Evolutionary conservation across 2,113 vertebrate genomes (phyloP), one percentile per base, ranked within the genome.

Genomic region (Mesitornis unicolor): DNA sequence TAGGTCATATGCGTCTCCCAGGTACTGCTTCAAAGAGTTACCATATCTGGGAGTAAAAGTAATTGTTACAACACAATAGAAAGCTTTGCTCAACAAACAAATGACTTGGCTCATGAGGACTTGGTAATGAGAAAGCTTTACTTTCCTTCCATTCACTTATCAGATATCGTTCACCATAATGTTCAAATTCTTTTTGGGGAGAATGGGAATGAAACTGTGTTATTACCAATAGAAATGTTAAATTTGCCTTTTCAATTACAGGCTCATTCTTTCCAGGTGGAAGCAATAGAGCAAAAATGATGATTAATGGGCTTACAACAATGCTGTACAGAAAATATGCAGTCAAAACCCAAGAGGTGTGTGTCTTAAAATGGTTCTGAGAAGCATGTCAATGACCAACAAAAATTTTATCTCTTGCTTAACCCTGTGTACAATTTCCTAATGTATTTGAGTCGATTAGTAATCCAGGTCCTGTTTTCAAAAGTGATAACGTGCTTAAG

Each of bases 41-140:
- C 85, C 92, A 63, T 97, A 95, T 97, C 91, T 96, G 54, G 80
- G 84, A 93, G 80, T 85, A 87, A 94, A 96, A 97, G 86, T 93
- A 85, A 97, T 96, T 95, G 91, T 91, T 91, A 51, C 21, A 88
- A 77, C 28, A 97, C 88, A 97, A 94, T 85, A 75, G 67, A 90
- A 91, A 81, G 56, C 93, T 97, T 90, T 79, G 84, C 91, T 97
- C 70, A 87, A 90, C 56, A 93, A 91, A 73, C 40, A 91, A 95
- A 93, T 82, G 18, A 87, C 76, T 84, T 69, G 7, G 88, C 76
- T 95, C 74, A 51, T 4, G 3, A 28, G 83, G 78, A 16, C 60
- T 33, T 47, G 7, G 47, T 87, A 57, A 79, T 77, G 75, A 95
- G 80, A 90, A 59, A 68, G 60, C 24, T 90, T 95, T 78, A 35